These are phyloP conservation scores for Netelia inedita DNA, from an alignment of 2,888 invertebrate species.

Conservation along the genomic window DNA sequence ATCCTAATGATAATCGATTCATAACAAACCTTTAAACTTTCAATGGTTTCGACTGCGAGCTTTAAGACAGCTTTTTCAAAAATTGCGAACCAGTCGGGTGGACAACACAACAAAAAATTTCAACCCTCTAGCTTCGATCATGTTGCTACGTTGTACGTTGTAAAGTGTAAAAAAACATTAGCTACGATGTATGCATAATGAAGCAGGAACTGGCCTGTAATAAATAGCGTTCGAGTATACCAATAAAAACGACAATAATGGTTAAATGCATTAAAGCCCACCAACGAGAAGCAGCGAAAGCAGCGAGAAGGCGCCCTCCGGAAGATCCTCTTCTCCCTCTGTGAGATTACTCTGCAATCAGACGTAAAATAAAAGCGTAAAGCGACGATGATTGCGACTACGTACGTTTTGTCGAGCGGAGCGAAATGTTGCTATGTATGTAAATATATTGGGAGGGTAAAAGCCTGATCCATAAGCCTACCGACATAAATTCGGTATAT, in stretches of 20 bases:
- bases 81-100: too few species aligned
- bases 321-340: conserved; percentile 88
- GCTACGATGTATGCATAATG: conserved; percentile 2
- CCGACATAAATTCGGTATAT: too few species aligned
- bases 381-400: conserved; percentile 55
- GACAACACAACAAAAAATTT: too few species aligned
- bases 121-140: background rate
- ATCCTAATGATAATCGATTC: too few species aligned
- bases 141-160: background rate
- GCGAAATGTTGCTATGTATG: background rate
- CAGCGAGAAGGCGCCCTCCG: conserved; percentile 91
- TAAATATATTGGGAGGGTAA: background rate
- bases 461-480: background rate
- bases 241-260: conserved; percentile 41
- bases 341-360: conserved; percentile 83
- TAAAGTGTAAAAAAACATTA: background rate
- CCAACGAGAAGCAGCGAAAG: conserved; percentile 93
- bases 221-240: background rate
- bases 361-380: conserved; percentile 60
- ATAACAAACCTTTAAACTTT: too few species aligned
- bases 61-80: too few species aligned
- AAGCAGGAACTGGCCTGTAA: conserved; percentile 17
- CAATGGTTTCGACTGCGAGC: too few species aligned
- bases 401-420: conserved; percentile 1
- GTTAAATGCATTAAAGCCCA: conserved; percentile 81